phyloP scores from a whole-genome alignment of 2,113 vertebrate genomes.

The Tenrec ecaudatus region DNA sequence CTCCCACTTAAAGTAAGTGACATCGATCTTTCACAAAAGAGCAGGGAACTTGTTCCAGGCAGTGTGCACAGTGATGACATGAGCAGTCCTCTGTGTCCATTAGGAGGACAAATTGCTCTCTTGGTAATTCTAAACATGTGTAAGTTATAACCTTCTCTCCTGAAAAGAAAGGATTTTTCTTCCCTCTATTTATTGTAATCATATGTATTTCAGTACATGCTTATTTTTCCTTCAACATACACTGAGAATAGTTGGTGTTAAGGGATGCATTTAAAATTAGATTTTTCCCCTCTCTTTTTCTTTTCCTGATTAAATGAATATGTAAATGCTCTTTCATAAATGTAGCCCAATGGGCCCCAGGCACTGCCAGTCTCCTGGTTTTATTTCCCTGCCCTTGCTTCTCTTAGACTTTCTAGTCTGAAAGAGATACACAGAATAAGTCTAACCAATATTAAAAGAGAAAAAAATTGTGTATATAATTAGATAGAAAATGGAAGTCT shows the following conservation, averaged over 20 bases:
- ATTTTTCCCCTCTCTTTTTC: slow-evolving; percentile 59
- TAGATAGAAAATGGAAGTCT: too few relatives aligned
- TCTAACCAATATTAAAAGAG: neutral
- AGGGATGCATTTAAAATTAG: slow-evolving; percentile 72
- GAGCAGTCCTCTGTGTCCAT: slow-evolving; percentile 56
- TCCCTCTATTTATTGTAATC: slow-evolving; percentile 68
- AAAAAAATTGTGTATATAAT: neutral
- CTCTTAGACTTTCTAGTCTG: neutral
- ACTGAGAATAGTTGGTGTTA: slow-evolving; percentile 33
- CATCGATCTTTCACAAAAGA: slow-evolving; percentile 85
- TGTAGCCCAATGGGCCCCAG: neutral
- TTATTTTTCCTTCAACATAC: slow-evolving; percentile 69
- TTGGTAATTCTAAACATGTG: slow-evolving; percentile 80
- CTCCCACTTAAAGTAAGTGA: slow-evolving; percentile 78
- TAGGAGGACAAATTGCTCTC: slow-evolving; percentile 80
- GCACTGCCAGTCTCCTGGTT: neutral
- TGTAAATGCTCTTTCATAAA: neutral
- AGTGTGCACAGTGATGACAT: slow-evolving; percentile 69
- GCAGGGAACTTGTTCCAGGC: slow-evolving; percentile 73
- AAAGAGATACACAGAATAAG: neutral
- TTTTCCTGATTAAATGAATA: slow-evolving; percentile 65
- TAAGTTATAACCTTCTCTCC: slow-evolving; percentile 78
- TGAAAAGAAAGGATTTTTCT: slow-evolving; percentile 65
- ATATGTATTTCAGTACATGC: slow-evolving; percentile 45
- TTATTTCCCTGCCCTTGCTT: neutral